Evolutionary conservation across 2,888 invertebrate species (phyloP).

Genomic region (Caenorhabditis wallacei): DNA sequence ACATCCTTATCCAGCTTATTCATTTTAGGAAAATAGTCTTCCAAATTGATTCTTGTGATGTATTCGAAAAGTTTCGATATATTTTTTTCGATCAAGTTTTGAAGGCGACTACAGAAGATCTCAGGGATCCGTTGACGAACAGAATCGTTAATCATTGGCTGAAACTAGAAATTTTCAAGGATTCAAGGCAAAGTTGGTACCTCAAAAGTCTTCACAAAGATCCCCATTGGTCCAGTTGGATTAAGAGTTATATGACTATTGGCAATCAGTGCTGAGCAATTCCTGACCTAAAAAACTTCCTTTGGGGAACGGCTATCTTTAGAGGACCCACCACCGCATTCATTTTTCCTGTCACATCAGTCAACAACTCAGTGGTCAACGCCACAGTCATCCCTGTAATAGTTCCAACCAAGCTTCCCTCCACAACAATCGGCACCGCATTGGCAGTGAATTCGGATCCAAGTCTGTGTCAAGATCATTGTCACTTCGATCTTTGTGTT

Average conservation of each 20-base stretch:
- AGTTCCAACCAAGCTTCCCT: conserved; percentile 74
- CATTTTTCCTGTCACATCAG: conserved; percentile 76
- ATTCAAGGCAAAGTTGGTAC: conserved; percentile 31
- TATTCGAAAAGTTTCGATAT: conserved; percentile 78
- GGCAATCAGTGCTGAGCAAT: conserved; percentile 78
- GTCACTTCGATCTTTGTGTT: conserved; percentile 35
- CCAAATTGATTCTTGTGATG: conserved; percentile 73
- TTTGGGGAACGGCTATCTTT: too few species aligned
- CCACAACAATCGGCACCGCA: conserved; percentile 67
- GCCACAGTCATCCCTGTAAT: conserved; percentile 78
- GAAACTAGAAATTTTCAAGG: conserved; percentile 6
- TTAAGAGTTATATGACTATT: conserved; percentile 78
- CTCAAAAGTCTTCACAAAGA: conserved; percentile 81
- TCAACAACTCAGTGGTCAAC: conserved; percentile 74
- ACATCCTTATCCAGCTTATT: conserved; percentile 48
- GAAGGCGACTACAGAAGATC: conserved; percentile 79
- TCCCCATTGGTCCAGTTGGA: conserved; percentile 79
- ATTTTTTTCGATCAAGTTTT: conserved; percentile 79
- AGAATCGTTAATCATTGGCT: conserved; percentile 80
- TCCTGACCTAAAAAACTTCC: conserved; percentile 68
- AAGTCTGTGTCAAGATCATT: conserved; percentile 22
- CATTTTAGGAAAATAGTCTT: conserved; percentile 74
- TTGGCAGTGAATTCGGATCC: conserved; percentile 55
- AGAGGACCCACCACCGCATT: conserved; percentile 73
- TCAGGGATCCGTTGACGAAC: conserved; percentile 79